These are phyloP conservation scores for Fistularia commersonii DNA, from an alignment of 2,797 vertebrate genomes.

Conservation along the genomic window DNA sequence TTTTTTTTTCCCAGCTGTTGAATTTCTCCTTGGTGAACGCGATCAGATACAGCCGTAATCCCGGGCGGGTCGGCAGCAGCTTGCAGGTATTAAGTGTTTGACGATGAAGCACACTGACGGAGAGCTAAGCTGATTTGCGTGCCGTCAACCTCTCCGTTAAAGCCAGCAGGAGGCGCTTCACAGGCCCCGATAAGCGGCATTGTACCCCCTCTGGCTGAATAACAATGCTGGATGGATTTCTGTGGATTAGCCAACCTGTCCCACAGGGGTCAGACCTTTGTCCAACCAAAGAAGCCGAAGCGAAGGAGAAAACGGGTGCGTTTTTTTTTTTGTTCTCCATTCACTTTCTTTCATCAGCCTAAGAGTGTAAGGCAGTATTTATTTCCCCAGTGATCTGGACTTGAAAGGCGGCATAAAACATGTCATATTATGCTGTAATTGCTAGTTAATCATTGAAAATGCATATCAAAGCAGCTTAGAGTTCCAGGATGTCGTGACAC, in stretches of 20 bases:
- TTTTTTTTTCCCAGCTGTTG: too few species aligned
- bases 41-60: too few species aligned
- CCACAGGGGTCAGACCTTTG: conserved; percentile 3
- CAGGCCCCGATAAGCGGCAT: conserved; percentile 32
- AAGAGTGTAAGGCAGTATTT: too few species aligned
- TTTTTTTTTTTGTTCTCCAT: too few species aligned
- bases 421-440: too few species aligned
- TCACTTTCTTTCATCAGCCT: neutral
- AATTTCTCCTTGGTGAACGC: neutral
- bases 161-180: conserved; percentile 19
- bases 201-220: conserved; percentile 14
- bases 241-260: conserved; percentile 15
- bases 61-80: conserved; percentile 7
- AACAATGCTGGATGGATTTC: conserved; percentile 20
- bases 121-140: conserved; percentile 27
- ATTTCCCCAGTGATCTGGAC: too few species aligned
- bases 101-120: conserved; percentile 14
- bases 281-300: conserved; percentile 9
- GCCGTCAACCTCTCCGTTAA: conserved; percentile 26
- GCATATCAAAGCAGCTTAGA: too few species aligned
- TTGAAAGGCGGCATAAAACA: too few species aligned
- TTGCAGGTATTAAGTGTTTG: conserved; percentile 13
- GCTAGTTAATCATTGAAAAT: too few species aligned
- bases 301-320: neutral
- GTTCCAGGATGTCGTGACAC: too few species aligned